phyloP scores from a whole-genome alignment of 2,797 vertebrate species.

The Centropyge bicolor region DNA sequence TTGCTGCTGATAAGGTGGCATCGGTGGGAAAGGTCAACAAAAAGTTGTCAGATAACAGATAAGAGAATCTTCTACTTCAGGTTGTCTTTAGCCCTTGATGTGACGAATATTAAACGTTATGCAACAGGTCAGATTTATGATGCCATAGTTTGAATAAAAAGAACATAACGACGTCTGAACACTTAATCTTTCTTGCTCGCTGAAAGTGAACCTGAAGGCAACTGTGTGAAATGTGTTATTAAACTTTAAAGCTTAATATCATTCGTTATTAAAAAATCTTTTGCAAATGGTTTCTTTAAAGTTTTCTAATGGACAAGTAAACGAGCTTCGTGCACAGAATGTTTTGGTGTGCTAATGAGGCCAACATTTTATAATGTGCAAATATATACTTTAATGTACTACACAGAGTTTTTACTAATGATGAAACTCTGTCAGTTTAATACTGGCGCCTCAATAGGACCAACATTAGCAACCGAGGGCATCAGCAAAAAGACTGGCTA shows the following conservation, averaged over 20 bases:
- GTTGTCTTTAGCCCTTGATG: neutral
- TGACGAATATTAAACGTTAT: constrained; percentile 28
- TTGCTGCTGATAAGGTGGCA: constrained; percentile 46
- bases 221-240: neutral
- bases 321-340: neutral
- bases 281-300: neutral
- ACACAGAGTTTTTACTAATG: too few relatives aligned
- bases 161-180: neutral
- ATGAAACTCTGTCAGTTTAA: too few relatives aligned
- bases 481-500: too few relatives aligned
- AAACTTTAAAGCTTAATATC: neutral
- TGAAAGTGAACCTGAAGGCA: neutral
- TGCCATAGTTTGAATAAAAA: neutral
- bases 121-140: constrained; percentile 29
- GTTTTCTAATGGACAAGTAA: neutral
- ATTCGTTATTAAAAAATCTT: neutral
- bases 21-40: constrained; percentile 51
- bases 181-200: neutral
- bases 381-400: neutral
- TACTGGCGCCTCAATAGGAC: too few relatives aligned
- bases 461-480: too few relatives aligned
- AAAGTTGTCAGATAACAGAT: constrained; percentile 49
- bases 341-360: neutral
- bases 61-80: constrained; percentile 21
- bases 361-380: neutral